Evolutionary conservation across 2,888 invertebrate species (phyloP).

Genomic region (Drosophila robusta): DNA sequence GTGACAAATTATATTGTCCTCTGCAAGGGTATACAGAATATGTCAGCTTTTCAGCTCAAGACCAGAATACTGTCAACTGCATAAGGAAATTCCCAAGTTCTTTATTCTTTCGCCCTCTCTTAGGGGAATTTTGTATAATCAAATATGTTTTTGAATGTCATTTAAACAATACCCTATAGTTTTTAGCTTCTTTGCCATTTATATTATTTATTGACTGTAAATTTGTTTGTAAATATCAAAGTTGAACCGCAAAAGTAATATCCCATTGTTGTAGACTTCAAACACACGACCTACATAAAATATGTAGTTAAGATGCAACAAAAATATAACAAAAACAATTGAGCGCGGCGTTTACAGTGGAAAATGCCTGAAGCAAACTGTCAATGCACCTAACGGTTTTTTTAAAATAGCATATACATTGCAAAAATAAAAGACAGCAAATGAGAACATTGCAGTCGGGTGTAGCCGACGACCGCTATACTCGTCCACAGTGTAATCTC

Average conservation of each 20-base stretch:
- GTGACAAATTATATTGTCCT: too few relatives aligned
- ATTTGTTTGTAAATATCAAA: conserved; percentile 9
- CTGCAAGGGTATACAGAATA: not conserved
- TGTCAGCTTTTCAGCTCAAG: not conserved
- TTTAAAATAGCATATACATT: not conserved
- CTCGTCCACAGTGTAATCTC: too few relatives aligned
- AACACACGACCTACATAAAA: not conserved
- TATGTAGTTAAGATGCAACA: not conserved
- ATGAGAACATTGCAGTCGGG: too few relatives aligned
- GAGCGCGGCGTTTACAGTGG: not conserved
- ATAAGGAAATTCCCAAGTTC: not conserved
- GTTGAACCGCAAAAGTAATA: conserved; percentile 1
- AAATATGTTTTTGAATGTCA: not conserved
- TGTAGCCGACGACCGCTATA: too few relatives aligned
- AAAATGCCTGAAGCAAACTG: not conserved
- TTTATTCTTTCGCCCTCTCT: not conserved
- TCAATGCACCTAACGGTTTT: not conserved
- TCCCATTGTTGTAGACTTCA: conserved; percentile 4
- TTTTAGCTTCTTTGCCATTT: too few relatives aligned
- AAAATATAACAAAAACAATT: conserved; percentile 3
- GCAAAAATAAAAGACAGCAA: not conserved
- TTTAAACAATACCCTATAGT: not conserved
- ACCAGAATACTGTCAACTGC: not conserved
- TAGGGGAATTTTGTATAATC: not conserved
- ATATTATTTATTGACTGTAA: not conserved